Base-by-base conservation (phyloP, 2,113 vertebrate genomes). In the Poecilia latipinna region DNA sequence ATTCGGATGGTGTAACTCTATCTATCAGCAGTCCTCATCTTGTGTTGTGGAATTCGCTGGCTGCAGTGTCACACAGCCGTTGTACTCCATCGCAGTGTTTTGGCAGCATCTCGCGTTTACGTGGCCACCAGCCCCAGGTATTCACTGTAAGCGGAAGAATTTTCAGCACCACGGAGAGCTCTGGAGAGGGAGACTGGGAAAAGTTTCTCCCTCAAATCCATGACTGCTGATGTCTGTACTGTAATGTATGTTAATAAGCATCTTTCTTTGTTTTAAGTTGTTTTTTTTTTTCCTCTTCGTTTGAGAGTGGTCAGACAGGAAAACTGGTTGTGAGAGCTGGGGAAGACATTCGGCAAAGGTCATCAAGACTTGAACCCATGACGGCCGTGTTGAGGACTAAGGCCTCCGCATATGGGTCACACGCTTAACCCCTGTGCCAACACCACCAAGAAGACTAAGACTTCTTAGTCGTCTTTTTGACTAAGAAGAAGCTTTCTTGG, bases 121-220 rank as follows among this genome's bases (percentile, higher is more conserved):
- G 83, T 82, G 77, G 70, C 68, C 68, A 77, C 8, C 19, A 66
- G 85, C 83, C 57, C 71, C 75, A 70, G 72, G 76, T 74, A 83
- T 89, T 85, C 85, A 10, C 51, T 86, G 83, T 78, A 87, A 89
- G 90, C 75, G 81, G 71, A 61, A 77, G 81, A 57, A 48, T 76
- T 88, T 93, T 94, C 94, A 95, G 94, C 88, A 95, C 94, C 94
- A 94, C 70, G 93, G 94, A 95, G 91, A 95, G 94, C 93, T 88
- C 93, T 82, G 69, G 48, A 65, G 7, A 79, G 61, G 35, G 39
- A 35, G 57, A 0, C 31, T 4, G 24, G 74, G 66, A 24, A 29
- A 68, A 48, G 31, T 70, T 37, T 71, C 31, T 68, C 37, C 10
- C 26, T 3, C 10, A 44, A 17, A 63, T 31, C 11, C 12, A 12